phyloP scores from a whole-genome alignment of 2,888 invertebrate genomes.

The Entomobrya proxima region DNA sequence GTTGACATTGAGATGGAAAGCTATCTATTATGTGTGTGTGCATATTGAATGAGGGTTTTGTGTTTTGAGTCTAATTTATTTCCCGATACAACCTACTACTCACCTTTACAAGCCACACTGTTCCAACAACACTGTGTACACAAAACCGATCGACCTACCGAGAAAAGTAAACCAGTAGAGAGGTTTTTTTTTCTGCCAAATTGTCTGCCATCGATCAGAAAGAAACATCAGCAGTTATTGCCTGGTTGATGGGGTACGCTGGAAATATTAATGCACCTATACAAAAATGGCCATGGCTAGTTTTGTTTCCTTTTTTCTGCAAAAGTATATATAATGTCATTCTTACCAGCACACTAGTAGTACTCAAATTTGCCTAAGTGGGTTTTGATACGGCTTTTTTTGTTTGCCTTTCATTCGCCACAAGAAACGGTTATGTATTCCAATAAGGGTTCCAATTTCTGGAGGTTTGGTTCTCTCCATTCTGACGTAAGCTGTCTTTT shows the following conservation, averaged over 20 bases:
- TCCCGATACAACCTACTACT: not conserved
- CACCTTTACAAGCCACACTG: not conserved
- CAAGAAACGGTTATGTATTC: constrained; percentile 18
- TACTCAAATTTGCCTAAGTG: constrained; percentile 20
- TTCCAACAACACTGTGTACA: not conserved
- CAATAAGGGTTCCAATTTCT: constrained; percentile 17
- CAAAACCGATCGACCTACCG: not conserved
- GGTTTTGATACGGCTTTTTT: constrained; percentile 5
- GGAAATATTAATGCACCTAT: not conserved
- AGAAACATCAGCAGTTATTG: not conserved
- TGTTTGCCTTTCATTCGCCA: constrained; percentile 42
- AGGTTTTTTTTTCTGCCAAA: not conserved
- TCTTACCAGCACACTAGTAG: not conserved
- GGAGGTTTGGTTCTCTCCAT: constrained; percentile 21
- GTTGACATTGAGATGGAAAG: constrained; percentile 41
- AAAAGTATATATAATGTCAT: too few relatives aligned
- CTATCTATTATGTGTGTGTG: constrained; percentile 15
- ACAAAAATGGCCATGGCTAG: constrained; percentile 21
- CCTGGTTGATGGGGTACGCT: not conserved
- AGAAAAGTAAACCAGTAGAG: constrained; percentile 7
- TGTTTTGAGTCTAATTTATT: not conserved
- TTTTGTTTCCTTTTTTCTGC: too few relatives aligned
- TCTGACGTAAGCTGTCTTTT: constrained; percentile 48
- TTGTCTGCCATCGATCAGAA: constrained; percentile 19
- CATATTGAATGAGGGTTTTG: too few relatives aligned